Evolutionary conservation across 1,140 invertebrate species (phyloP).

Genomic region (Drosophila mojavensis): DNA sequence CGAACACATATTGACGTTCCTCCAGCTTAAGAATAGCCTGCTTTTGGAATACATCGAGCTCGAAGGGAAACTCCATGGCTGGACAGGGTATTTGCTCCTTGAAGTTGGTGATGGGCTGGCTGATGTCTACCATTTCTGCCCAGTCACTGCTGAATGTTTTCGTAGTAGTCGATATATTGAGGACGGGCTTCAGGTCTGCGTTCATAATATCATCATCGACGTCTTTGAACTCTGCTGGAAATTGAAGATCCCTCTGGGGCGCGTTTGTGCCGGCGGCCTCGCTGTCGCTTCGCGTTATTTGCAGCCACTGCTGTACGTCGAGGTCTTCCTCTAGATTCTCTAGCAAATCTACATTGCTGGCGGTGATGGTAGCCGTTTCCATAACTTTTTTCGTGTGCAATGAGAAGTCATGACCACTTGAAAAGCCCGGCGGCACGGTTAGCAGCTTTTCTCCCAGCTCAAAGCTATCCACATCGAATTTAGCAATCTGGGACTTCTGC

Average conservation of each 20-base stretch:
- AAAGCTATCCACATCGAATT: slow-evolving; percentile 68
- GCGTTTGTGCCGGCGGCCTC: neutral
- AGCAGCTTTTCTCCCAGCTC: slow-evolving; percentile 86
- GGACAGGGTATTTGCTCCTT: slow-evolving; percentile 92
- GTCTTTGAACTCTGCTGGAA: slow-evolving; percentile 65
- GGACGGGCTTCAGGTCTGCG: slow-evolving; percentile 84
- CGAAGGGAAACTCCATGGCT: slow-evolving; percentile 95
- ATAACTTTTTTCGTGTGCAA: neutral
- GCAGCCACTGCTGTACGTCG: slow-evolving; percentile 78
- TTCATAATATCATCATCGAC: slow-evolving; percentile 80
- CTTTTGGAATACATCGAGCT: slow-evolving; percentile 98
- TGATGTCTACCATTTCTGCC: slow-evolving; percentile 94
- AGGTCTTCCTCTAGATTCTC: slow-evolving; percentile 72
- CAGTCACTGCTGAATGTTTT: slow-evolving; percentile 87
- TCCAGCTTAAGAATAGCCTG: slow-evolving; percentile 97
- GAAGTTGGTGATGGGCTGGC: slow-evolving; percentile 92
- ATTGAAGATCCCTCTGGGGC: slow-evolving; percentile 11
- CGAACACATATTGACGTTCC: slow-evolving; percentile 97
- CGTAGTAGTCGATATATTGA: slow-evolving; percentile 85
- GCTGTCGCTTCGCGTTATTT: slow-evolving; percentile 55
- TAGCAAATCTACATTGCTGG: slow-evolving; percentile 65
- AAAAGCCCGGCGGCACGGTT: slow-evolving; percentile 88
- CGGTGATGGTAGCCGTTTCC: neutral
- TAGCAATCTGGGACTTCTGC: slow-evolving; percentile 79
- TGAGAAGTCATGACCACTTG: slow-evolving; percentile 85